Base-by-base conservation (phyloP, 2,888 invertebrate species). In the Polyploca ridens region DNA sequence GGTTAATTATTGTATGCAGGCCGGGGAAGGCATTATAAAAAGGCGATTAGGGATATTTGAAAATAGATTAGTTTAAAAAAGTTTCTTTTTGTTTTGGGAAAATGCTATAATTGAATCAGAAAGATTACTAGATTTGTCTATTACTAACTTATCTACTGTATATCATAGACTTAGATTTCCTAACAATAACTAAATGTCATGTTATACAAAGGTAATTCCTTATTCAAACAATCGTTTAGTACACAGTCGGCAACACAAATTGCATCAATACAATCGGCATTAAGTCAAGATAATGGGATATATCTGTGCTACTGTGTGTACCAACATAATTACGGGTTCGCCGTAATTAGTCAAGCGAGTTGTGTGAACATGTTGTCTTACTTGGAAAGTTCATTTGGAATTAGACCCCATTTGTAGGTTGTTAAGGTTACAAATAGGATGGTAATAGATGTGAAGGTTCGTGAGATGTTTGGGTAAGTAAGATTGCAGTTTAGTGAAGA, bases 301-400 rank as follows among this genome's bases (percentile, higher is more conserved):
- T 49, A 54, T 54, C 54, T 54, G 54, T 10, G 16, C 54, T 54
- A 54, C 54, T 8, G 16, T 49, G n/a, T 19, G 54, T 54, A 54
- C n/a, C 46, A 54, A n/a, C 19, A 54, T 68, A 67, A 71, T 67
- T 66, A 68, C 60, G 60, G 63, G 61, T 64, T 66, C 58, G 66
- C 66, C 66, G 69, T 67, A 69, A 71, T 72, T 70, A 72, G 66
- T 66, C 64, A 65, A 65, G 62, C 66, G 64, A 63, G 41, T 41
- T 66, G 58, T 64, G 41, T 62, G 65, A 65, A 65, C 60, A 38
- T 54, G 10, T 54, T 54, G 54, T 54, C n/a, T 54, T 54, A 54
- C 54, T 54, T 19, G 7, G 19, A 54, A 54, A 54, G 54, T 54
- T 2, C 58, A 63, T 64, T n/a, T 38, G 41, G 67, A 63, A 64